These are phyloP conservation scores for Rhamphomyia laevipes DNA, from an alignment of 2,888 invertebrate genomes.

Conservation along the genomic window DNA sequence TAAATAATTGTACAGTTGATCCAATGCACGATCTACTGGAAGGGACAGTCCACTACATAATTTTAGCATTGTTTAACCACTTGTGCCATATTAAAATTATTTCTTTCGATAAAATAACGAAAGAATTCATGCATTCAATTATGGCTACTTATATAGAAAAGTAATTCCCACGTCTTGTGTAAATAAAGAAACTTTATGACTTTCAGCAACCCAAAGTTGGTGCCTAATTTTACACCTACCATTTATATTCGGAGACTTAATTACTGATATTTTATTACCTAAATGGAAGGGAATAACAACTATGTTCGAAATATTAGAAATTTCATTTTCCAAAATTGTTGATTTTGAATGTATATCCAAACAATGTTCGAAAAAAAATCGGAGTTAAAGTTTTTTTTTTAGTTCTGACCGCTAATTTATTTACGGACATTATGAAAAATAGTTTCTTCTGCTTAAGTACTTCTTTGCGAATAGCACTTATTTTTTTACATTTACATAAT, in stretches of 20 bases:
- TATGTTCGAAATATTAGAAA: slow-evolving; percentile 4
- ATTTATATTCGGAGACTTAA: slow-evolving; percentile 9
- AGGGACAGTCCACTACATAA: slow-evolving; percentile 7
- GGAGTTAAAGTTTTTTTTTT: no score
- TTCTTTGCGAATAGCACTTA: no score
- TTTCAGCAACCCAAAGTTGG: slow-evolving; percentile 8
- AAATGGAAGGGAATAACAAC: slow-evolving; percentile 3
- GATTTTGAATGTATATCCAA: no score
- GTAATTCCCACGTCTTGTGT: slow-evolving; percentile 2
- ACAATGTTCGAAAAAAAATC: no score
- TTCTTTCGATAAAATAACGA: slow-evolving; percentile 7
- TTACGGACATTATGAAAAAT: no score
- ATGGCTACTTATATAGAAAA: slow-evolving; percentile 4
- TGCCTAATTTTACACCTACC: slow-evolving; percentile 7
- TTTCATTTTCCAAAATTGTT: no score
- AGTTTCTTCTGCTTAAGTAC: no score
- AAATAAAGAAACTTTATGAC: slow-evolving; percentile 5
- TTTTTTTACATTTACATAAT: no score
- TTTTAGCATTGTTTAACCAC: slow-evolving; percentile 5
- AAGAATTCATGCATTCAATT: slow-evolving; percentile 10
- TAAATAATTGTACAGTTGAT: slow-evolving; percentile 10
- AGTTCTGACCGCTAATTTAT: no score
- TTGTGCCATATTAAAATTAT: slow-evolving; percentile 3
- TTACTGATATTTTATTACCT: background rate
- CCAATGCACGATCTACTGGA: slow-evolving; percentile 12